Conservation (phyloP, 2,888 invertebrate species). For the Pollenia labialis region DNA sequence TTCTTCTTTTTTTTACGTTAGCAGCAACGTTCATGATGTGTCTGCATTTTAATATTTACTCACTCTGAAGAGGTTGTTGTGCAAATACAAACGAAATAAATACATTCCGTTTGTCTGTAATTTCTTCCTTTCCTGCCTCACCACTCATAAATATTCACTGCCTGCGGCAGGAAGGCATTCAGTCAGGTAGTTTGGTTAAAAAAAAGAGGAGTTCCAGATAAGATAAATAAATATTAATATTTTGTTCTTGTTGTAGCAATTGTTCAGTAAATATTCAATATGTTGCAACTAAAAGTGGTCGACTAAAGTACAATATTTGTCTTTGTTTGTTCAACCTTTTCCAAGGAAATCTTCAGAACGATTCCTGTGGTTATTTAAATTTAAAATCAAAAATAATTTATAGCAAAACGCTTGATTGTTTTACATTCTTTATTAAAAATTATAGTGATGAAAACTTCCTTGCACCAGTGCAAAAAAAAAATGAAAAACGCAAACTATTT, state of each 20-base stretch:
- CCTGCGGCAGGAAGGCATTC: conserved; percentile 33
- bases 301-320: not conserved
- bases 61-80: conserved; percentile 36
- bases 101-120: conserved; percentile 18
- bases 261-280: conserved; percentile 40
- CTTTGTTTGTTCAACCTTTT: conserved; percentile 10
- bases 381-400: conserved; percentile 49
- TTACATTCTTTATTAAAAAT: conserved; percentile 54
- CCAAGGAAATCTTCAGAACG: not conserved
- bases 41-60: conserved; percentile 34
- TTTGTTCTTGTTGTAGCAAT: conserved; percentile 9
- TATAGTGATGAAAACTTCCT: conserved; percentile 63
- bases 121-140: conserved; percentile 10
- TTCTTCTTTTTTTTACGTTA: not conserved
- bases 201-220: conserved; percentile 63
- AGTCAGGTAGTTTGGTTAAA: conserved; percentile 6
- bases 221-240: conserved; percentile 59
- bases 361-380: conserved; percentile 47
- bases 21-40: conserved; percentile 27
- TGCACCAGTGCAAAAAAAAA: conserved; percentile 4
- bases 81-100: conserved; percentile 43
- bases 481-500: conserved; percentile 16
- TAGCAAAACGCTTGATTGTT: conserved; percentile 52
- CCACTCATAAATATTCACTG: conserved; percentile 41
- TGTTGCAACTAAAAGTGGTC: not conserved